Evolutionary conservation across 2,113 vertebrate genomes (phyloP).

Genomic region (Calidris pygmaea): DNA sequence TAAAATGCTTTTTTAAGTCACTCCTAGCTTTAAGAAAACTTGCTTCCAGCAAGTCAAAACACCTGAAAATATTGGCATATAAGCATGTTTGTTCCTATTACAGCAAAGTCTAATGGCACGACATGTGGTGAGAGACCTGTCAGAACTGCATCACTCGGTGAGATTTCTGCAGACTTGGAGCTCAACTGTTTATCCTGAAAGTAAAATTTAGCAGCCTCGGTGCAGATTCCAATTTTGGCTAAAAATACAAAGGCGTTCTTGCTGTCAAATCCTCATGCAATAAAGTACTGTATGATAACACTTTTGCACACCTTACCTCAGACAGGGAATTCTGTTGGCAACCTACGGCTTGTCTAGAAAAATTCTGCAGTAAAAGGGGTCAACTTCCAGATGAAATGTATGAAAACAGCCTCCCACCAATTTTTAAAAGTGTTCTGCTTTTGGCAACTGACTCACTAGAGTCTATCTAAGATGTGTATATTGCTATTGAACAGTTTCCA

Average conservation of each 20-base stretch:
- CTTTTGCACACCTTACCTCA: background rate
- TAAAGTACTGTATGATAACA: background rate
- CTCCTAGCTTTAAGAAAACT: background rate
- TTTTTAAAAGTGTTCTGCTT: background rate
- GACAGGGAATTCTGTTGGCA: background rate
- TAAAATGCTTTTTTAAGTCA: background rate
- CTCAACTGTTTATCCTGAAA: slow-evolving; percentile 1
- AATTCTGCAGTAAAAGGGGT: background rate
- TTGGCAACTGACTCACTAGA: background rate
- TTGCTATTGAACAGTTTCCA: background rate
- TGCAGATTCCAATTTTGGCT: background rate
- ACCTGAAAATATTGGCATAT: background rate
- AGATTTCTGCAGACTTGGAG: background rate
- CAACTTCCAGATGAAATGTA: background rate
- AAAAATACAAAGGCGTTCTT: background rate
- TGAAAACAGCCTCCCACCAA: background rate
- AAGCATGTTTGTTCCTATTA: background rate
- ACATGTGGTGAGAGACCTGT: background rate
- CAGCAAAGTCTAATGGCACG: background rate
- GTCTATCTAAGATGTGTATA: background rate
- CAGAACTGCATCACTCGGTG: background rate
- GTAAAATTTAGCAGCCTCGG: background rate
- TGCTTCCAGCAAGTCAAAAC: background rate
- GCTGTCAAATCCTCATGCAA: background rate
- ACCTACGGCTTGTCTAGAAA: background rate